Evolutionary conservation across 2,888 invertebrate genomes (phyloP).

Genomic region (Nemotelus pantherinus): DNA sequence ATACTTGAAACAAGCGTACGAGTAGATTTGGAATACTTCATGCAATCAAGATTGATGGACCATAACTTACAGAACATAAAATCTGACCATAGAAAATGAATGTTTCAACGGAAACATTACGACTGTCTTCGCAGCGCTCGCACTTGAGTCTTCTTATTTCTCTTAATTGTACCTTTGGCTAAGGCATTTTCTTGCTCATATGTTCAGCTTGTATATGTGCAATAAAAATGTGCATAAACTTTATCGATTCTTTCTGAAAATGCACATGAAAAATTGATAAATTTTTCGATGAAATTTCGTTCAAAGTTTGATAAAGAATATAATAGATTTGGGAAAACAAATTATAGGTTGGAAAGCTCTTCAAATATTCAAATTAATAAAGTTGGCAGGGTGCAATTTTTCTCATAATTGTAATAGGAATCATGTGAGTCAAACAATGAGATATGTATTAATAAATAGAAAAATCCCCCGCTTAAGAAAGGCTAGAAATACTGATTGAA

Average conservation of each 20-base stretch:
- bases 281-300: no score
- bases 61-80: slow-evolving; percentile 11
- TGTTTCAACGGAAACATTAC: not conserved
- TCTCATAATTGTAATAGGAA: no score
- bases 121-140: not conserved
- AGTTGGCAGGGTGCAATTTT: no score
- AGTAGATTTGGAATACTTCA: not conserved
- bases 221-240: slow-evolving; percentile 4
- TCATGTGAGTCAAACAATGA: no score
- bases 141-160: not conserved
- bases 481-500: no score
- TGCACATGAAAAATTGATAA: slow-evolving; percentile 1
- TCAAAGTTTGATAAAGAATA: no score
- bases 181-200: no score
- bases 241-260: not conserved
- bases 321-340: no score
- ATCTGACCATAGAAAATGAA: not conserved
- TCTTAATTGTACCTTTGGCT: not conserved
- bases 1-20: not conserved
- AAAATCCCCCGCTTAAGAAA: no score
- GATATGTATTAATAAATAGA: no score
- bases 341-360: no score
- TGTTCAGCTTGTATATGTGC: not conserved
- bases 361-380: no score
- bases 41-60: slow-evolving; percentile 1